Conservation (phyloP, 2,113 vertebrate species). For the Telmatochromis brachygnathus region DNA sequence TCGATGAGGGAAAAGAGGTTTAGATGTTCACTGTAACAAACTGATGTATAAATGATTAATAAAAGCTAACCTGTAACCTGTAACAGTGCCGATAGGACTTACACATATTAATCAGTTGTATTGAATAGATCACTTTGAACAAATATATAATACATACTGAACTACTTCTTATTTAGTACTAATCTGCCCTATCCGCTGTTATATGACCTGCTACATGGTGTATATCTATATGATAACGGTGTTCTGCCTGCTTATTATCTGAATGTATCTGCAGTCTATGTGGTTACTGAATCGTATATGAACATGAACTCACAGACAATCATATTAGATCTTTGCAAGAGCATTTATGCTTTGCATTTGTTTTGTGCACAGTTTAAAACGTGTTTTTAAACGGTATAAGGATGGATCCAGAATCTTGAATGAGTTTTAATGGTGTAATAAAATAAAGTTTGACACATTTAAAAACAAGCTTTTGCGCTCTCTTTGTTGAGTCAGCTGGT, state of each 20-base stretch:
- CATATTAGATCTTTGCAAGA: neutral
- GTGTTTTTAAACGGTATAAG: neutral
- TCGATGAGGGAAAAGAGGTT: neutral
- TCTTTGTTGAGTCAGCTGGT: accelerated
- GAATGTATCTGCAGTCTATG: neutral
- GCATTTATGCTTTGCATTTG: neutral
- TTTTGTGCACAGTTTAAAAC: neutral
- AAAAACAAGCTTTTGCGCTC: neutral
- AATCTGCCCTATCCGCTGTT: neutral
- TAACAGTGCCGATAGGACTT: constrained; percentile 6
- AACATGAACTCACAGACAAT: accelerated
- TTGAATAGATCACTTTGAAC: constrained; percentile 53
- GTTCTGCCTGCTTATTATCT: neutral
- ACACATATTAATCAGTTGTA: constrained; percentile 41
- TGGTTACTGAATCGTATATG: neutral
- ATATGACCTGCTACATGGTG: accelerated
- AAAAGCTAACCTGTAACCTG: neutral
- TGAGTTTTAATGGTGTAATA: neutral
- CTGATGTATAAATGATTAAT: constrained; percentile 31
- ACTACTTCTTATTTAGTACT: constrained; percentile 14
- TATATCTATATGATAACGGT: accelerated
- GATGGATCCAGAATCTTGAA: neutral
- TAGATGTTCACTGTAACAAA: constrained; percentile 37
- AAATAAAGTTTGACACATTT: neutral
- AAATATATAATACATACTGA: constrained; percentile 45